These are phyloP conservation scores for Kryptolebias marmoratus DNA, from an alignment of 2,113 vertebrate genomes.

Conservation along the genomic window DNA sequence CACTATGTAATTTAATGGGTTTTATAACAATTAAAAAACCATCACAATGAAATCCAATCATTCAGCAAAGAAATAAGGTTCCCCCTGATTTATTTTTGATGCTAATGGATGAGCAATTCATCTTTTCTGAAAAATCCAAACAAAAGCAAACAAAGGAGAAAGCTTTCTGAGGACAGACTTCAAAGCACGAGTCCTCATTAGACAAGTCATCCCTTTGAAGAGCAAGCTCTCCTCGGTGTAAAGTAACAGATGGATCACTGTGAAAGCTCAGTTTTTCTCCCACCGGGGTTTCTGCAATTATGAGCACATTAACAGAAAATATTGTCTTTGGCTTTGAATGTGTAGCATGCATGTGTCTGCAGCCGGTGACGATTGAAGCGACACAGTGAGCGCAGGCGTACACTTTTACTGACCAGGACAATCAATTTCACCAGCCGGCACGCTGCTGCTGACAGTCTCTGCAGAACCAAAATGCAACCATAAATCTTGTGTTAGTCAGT, in stretches of 20 bases:
- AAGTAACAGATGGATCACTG: slow-evolving; percentile 57
- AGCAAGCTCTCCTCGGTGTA: slow-evolving; percentile 48
- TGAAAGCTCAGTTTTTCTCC: slow-evolving; percentile 35
- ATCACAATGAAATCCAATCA: slow-evolving; percentile 46
- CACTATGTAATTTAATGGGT: slow-evolving; percentile 10
- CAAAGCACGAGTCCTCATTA: slow-evolving; percentile 66
- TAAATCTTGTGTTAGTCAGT: slow-evolving; percentile 39
- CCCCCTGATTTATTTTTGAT: slow-evolving; percentile 42
- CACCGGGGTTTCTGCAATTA: slow-evolving; percentile 42
- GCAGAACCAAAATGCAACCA: slow-evolving; percentile 7
- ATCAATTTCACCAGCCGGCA: slow-evolving; percentile 34
- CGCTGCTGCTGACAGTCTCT: slow-evolving; percentile 15
- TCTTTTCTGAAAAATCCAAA: slow-evolving; percentile 48
- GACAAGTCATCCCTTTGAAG: slow-evolving; percentile 62
- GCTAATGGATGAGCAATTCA: slow-evolving; percentile 48
- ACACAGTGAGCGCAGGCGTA: slow-evolving; percentile 2
- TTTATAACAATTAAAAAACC: slow-evolving; percentile 32
- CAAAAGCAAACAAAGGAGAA: slow-evolving; percentile 60
- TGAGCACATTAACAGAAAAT: slow-evolving; percentile 42
- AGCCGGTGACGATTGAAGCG: slow-evolving; percentile 14
- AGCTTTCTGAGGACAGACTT: slow-evolving; percentile 59
- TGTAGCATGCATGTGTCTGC: slow-evolving; percentile 13
- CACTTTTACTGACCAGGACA: slow-evolving; percentile 13
- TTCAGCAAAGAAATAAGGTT: slow-evolving; percentile 20
- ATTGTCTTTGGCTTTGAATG: slow-evolving; percentile 47